A percentile compares a stretch with the other conserved stretches of the same genome.
Evolutionary conservation across 2,888 invertebrate genomes (phyloP).

Genomic region (Heliconius sara): DNA sequence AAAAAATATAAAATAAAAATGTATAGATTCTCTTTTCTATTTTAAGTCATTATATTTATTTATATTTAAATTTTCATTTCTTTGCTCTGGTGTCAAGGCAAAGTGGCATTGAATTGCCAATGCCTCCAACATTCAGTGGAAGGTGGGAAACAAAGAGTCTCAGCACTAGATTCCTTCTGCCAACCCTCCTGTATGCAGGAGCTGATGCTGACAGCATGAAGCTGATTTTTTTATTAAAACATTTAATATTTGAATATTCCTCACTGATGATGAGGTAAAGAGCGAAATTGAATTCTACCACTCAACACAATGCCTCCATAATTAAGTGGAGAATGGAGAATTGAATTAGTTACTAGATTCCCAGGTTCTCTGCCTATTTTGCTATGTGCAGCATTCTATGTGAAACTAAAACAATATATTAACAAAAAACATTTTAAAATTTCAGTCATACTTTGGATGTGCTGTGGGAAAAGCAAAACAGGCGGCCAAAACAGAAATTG

Average conservation of each 20-base stretch:
- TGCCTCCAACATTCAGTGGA: not conserved
- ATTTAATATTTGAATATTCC: no score
- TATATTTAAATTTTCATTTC: no score
- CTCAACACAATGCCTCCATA: not conserved
- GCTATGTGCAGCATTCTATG: not conserved
- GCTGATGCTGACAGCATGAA: no score
- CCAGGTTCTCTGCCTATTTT: not conserved
- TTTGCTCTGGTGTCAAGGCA: no score
- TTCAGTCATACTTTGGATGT: conserved; percentile 97
- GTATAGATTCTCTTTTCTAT: no score
- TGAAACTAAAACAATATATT: not conserved
- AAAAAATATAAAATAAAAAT: not conserved
- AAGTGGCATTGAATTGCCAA: not conserved
- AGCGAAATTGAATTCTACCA: not conserved
- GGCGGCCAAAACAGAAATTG: conserved; percentile 99
- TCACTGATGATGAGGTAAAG: not conserved
- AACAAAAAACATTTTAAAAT: conserved; percentile 38
- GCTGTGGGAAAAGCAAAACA: conserved; percentile 99
- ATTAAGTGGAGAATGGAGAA: not conserved
- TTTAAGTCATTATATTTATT: not conserved
- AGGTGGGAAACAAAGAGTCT: no score
- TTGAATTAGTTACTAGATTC: not conserved
- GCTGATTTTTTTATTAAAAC: no score
- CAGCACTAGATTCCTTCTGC: not conserved
- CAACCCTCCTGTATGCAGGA: not conserved